phyloP scores from a whole-genome alignment of 1,140 invertebrate genomes.

The Chlorops oryzae region DNA sequence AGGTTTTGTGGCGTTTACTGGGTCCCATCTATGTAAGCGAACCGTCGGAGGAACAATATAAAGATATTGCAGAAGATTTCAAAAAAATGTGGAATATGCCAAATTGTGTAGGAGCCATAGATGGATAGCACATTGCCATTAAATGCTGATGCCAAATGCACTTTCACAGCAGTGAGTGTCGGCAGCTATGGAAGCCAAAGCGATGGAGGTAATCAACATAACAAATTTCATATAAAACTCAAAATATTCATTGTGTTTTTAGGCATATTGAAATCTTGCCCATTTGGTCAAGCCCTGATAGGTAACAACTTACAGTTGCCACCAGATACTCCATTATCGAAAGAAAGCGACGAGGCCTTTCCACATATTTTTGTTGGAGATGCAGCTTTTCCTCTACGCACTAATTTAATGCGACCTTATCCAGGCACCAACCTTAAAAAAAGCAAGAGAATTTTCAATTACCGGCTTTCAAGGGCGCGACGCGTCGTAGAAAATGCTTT shows the following conservation, averaged over 20 bases:
- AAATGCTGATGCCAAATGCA: slow-evolving; percentile 4
- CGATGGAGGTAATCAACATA: slow-evolving; percentile 45
- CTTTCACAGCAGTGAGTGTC: slow-evolving; percentile 23
- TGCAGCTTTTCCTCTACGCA: slow-evolving; percentile 47
- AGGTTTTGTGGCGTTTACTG: background rate
- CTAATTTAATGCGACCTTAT: slow-evolving; percentile 49
- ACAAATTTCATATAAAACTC: too few relatives aligned
- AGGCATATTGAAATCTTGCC: too few relatives aligned
- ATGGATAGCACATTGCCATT: slow-evolving; percentile 47
- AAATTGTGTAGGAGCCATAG: slow-evolving; percentile 46
- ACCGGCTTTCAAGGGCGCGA: slow-evolving; percentile 29
- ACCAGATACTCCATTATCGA: too few relatives aligned
- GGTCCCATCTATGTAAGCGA: slow-evolving; percentile 9
- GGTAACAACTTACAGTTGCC: too few relatives aligned
- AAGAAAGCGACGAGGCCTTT: too few relatives aligned
- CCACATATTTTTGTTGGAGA: slow-evolving; percentile 50
- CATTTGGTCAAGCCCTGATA: too few relatives aligned
- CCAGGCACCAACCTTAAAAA: slow-evolving; percentile 28
- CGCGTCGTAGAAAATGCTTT: background rate
- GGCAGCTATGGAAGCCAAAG: slow-evolving; percentile 45
- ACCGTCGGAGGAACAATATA: too few relatives aligned
- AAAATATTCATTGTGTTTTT: too few relatives aligned
- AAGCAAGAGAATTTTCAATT: slow-evolving; percentile 49
- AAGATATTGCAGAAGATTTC: slow-evolving; percentile 28
- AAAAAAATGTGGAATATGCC: slow-evolving; percentile 41